Conservation (phyloP, 2,888 invertebrate species). For the Drosophila recens region DNA sequence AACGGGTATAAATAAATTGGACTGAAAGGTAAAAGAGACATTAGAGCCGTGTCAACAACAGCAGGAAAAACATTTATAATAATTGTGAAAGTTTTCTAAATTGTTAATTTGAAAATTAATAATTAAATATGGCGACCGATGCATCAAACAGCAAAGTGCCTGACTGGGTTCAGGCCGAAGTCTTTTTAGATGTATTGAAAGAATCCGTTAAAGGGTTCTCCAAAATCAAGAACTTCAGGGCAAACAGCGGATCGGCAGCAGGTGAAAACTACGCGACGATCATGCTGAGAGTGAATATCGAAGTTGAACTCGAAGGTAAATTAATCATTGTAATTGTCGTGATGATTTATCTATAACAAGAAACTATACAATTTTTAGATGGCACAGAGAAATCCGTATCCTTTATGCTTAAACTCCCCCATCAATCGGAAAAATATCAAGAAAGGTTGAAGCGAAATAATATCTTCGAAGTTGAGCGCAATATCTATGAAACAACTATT, state of each 20-base stretch:
- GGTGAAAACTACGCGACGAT: constrained; percentile 82
- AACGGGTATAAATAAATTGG: constrained; percentile 4
- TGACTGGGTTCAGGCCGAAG: constrained; percentile 44
- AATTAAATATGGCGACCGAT: constrained; percentile 19
- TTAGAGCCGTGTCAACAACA: constrained; percentile 4
- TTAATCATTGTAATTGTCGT: too few species aligned
- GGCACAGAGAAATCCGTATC: constrained; percentile 50
- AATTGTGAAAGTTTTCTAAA: not conserved
- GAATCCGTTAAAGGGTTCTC: constrained; percentile 33
- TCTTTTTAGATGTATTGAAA: constrained; percentile 41
- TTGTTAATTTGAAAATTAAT: not conserved
- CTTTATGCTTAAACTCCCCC: constrained; percentile 68
- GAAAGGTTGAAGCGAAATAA: constrained; percentile 53
- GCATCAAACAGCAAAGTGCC: constrained; percentile 31
- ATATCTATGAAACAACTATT: constrained; percentile 69
- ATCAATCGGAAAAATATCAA: constrained; percentile 43
- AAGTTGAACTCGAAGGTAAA: constrained; percentile 71
- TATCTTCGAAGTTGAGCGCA: constrained; percentile 72
- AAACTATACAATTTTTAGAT: not conserved
- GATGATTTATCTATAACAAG: constrained; percentile 10
- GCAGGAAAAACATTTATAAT: not conserved
- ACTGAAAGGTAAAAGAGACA: not conserved
- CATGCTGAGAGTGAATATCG: constrained; percentile 74
- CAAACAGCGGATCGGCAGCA: constrained; percentile 56
- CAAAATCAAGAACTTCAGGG: constrained; percentile 50